Conservation (phyloP, 2,888 invertebrate genomes). For the Mimas tiliae region DNA sequence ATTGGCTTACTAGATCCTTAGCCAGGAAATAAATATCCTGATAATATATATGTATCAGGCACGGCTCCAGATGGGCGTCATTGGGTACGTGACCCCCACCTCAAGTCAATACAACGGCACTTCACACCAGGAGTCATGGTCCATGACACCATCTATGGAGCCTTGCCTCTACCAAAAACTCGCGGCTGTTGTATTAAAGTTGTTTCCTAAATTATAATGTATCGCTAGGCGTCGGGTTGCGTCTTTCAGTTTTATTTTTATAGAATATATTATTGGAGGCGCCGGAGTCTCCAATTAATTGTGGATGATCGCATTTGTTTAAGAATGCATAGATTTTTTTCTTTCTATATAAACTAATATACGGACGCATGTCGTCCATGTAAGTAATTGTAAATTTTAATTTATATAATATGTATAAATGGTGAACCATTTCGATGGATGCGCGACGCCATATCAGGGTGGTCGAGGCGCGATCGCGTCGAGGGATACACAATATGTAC, state of each 20-base stretch:
- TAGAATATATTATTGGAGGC: conserved; percentile 63
- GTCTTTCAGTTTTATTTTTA: conserved; percentile 73
- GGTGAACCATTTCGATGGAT: conserved; percentile 19
- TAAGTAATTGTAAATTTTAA: conserved; percentile 24
- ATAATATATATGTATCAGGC: background rate
- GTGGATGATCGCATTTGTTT: conserved; percentile 75
- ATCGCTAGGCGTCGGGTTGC: conserved; percentile 61
- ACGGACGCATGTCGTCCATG: conserved; percentile 26
- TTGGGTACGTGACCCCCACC: background rate
- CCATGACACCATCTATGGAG: background rate
- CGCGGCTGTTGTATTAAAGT: conserved; percentile 1
- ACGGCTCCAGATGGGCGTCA: background rate
- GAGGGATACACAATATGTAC: background rate
- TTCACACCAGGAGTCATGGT: too few species aligned
- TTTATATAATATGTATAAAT: conserved; percentile 33
- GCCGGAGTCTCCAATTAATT: conserved; percentile 53
- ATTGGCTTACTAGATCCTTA: background rate
- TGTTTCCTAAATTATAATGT: conserved; percentile 6
- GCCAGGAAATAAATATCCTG: background rate
- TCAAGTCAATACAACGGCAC: background rate
- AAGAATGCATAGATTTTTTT: conserved; percentile 71
- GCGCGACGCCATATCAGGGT: conserved; percentile 15
- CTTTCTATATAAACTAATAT: conserved; percentile 42
- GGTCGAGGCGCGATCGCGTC: background rate
- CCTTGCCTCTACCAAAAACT: background rate